Base-by-base conservation (phyloP, 1,140 invertebrate species). In the Macrocentrus cingulum region DNA sequence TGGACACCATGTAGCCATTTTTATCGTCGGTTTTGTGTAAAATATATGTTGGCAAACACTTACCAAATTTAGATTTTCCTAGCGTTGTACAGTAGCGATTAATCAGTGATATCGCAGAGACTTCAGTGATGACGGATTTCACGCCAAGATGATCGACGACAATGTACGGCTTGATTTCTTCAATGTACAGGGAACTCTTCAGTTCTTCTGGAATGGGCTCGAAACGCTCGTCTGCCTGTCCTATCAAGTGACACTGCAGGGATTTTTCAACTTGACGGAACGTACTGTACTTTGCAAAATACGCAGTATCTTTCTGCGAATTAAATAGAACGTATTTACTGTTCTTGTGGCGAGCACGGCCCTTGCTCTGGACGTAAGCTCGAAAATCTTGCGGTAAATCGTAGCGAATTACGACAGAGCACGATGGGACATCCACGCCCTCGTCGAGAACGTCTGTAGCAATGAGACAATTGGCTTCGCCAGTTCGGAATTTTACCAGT, bases 361-460 rank as follows among this genome's bases (percentile, higher is more conserved):
- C 87, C 78, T 92, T 92, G 7, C 87, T 90, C 66, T 91, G 87
- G 8, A 91, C 82, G 68, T 92, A 93, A 0, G 87, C 84, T 37
- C 85, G 79, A 70, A 89, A 91, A 66, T 87, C 83, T 58, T 70
- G 66, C 0, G 91, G 80, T 11, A 69, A 49, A 78, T 91, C 87
- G 78, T 90, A 95, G 44, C 89, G 79, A 29, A 94, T 73, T 11
- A 96, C 86, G 37, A 95, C 75, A 66, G 91, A 91, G 71, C 93
- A 95, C 46, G 84, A 82, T 1, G 89, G 88, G 32, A 95, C 81
- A 71, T 95, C 92, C n/a, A 95, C 82, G 7, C 91, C 91, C 78
- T 94, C 91, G 74, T 95, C 92, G 5, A 94, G 71, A 15, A 92
- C 84, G 72, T 84, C 79, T 5, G 94, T 95, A 9, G 91, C 85